Conservation (phyloP, 2,113 vertebrate species). For the Syngnathoides biaculeatus region DNA sequence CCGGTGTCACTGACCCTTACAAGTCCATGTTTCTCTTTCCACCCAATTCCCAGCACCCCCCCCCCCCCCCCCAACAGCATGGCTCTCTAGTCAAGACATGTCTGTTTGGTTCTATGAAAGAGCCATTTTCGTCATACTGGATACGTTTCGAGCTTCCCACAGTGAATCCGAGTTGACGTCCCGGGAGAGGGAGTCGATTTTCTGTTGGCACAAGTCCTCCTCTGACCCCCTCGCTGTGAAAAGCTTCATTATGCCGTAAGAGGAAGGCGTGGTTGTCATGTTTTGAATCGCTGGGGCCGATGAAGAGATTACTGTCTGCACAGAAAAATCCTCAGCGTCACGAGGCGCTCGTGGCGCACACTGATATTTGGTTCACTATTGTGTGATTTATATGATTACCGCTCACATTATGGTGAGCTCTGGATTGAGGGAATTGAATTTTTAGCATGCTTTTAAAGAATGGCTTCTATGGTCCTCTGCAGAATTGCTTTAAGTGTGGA, state of each 20-base stretch:
- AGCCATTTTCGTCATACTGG: conserved; percentile 21
- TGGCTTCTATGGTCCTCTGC: too few species aligned
- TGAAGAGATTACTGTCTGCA: conserved; percentile 10
- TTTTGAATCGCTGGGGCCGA: conserved; percentile 3
- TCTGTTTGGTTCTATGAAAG: conserved; percentile 34
- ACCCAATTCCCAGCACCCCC: conserved; percentile 22
- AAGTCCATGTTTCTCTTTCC: conserved; percentile 33
- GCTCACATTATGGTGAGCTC: neutral
- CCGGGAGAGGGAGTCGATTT: conserved; percentile 12
- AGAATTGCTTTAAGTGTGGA: too few species aligned
- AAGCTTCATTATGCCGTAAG: conserved; percentile 23
- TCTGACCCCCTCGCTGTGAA: conserved; percentile 18
- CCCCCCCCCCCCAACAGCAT: neutral
- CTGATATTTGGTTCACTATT: neutral
- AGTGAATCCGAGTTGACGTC: neutral
- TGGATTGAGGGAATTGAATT: too few species aligned
- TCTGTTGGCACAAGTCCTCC: neutral
- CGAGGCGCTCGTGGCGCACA: conserved; percentile 10
- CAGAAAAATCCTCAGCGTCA: conserved; percentile 9
- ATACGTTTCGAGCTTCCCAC: neutral
- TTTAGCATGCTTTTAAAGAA: too few species aligned
- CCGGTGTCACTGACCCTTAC: conserved; percentile 21
- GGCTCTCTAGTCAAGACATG: conserved; percentile 10
- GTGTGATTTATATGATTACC: neutral
- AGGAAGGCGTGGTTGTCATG: neutral